phyloP scores from a whole-genome alignment of 2,113 vertebrate species.

The Tympanuchus pallidicinctus region DNA sequence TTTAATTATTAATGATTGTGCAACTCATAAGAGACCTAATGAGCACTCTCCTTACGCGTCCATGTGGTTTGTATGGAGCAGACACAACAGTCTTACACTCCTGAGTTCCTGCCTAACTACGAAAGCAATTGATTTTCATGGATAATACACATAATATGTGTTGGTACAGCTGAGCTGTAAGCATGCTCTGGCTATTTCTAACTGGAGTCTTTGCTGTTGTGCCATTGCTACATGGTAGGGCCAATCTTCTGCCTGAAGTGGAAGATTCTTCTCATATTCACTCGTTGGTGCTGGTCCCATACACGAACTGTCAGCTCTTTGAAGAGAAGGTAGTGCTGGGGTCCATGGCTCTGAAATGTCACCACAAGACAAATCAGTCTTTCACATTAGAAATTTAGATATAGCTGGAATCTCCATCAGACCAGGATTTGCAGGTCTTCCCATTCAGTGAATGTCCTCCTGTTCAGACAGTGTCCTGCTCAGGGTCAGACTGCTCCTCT shows the following conservation, averaged over 20 bases:
- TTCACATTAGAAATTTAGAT: background rate
- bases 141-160: background rate
- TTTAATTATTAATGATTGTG: background rate
- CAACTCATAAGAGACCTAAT: background rate
- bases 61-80: background rate
- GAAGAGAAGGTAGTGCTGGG: fast-evolving
- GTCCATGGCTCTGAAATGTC: background rate
- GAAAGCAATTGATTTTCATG: background rate
- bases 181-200: background rate
- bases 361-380: background rate
- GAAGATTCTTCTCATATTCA: background rate
- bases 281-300: fast-evolving
- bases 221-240: background rate
- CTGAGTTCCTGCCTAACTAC: background rate
- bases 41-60: background rate
- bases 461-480: background rate
- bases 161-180: fast-evolving
- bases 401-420: background rate
- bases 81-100: fast-evolving
- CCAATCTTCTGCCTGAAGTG: fast-evolving
- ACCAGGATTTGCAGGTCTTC: background rate
- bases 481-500: background rate
- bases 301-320: background rate
- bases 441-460: background rate
- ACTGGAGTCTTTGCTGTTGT: background rate